These are phyloP conservation scores for Zelleria hepariella DNA, from an alignment of 2,888 invertebrate species.

Conservation along the genomic window DNA sequence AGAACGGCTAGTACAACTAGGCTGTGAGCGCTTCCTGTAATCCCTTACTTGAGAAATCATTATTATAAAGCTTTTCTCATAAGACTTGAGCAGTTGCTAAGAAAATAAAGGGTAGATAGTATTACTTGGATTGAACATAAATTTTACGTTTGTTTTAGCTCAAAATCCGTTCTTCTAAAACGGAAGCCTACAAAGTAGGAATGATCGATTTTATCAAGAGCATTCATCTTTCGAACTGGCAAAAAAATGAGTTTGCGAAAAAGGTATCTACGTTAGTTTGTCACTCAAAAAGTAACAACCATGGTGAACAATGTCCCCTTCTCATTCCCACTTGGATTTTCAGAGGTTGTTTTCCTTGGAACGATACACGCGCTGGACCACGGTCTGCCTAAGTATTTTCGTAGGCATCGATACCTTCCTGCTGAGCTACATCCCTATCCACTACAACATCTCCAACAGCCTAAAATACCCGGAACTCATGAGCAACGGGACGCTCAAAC, in stretches of 20 bases:
- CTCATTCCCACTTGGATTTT: constrained; percentile 7
- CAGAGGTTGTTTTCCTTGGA: constrained; percentile 24
- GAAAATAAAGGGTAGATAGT: neutral
- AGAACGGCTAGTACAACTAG: too few relatives aligned
- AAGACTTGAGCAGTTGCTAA: neutral
- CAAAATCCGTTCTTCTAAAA: neutral
- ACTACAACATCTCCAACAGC: constrained; percentile 24
- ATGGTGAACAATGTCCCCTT: too few relatives aligned
- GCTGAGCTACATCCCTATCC: constrained; percentile 21
- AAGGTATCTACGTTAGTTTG: constrained; percentile 9
- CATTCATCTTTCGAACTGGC: constrained; percentile 22
- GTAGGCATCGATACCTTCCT: constrained; percentile 16
- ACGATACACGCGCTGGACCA: constrained; percentile 17
- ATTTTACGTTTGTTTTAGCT: neutral
- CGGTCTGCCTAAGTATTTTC: constrained; percentile 14
- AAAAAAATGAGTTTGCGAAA: constrained; percentile 10
- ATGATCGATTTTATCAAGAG: constrained; percentile 21
- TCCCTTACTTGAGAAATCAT: neutral
- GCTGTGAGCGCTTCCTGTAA: neutral
- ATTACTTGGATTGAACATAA: neutral
- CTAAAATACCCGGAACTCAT: constrained; percentile 20
- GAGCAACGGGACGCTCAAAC: constrained; percentile 20
- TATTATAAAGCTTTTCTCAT: neutral
- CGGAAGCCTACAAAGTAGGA: constrained; percentile 14
- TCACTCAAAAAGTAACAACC: neutral